Evolutionary conservation across 2,888 invertebrate genomes (phyloP), one percentile per base, ranked within the genome.

Genomic region (Anorthoa munda): DNA sequence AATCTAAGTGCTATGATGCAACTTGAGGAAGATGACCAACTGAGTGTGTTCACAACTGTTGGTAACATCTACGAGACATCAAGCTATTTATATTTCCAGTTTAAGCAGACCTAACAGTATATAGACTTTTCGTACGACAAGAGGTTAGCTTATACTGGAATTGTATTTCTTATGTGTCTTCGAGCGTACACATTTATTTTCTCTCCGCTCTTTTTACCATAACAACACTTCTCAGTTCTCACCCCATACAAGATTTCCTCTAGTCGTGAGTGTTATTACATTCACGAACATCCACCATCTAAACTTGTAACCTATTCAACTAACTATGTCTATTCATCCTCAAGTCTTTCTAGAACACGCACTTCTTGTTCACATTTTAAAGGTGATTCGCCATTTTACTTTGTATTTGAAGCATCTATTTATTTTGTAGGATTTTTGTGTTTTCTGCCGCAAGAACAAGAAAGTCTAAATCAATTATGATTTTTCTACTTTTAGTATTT

Each of bases 241-340:
- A 56, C 45, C 45, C 23, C 5, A 26, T 59, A 65, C 63, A 39
- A 51, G 31, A 39, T 68, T 39, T 21, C 17, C 23, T 46, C 1
- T 4, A 50, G 67, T 75, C 60, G 76, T 81, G 67, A 78, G 46
- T 61, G 18, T 18, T 76, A 76, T 78, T 75, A 75, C 50, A 48
- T 60, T 45, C 50, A 75, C 66, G 55, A 65, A 60, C 75, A 66
- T 48, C 21, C 17, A 23, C 53, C 53, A 66, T 50, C 13, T 31
- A 67, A 13, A 46, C 48, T 48, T 53, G 61, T 64, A 31, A 18
- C 53, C n/a, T 72, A 59, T 72, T 67, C 55, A 76, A 68, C 31
- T 64, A 65, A 66, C 46, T 58, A 48, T 39, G 61, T 53, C 61
- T 63, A 58, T 81, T 81, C 26, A 58, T 75, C 4, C 3, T 21